Evolutionary conservation across 2,797 vertebrate species (phyloP).

Genomic region (Xenops minutus): DNA sequence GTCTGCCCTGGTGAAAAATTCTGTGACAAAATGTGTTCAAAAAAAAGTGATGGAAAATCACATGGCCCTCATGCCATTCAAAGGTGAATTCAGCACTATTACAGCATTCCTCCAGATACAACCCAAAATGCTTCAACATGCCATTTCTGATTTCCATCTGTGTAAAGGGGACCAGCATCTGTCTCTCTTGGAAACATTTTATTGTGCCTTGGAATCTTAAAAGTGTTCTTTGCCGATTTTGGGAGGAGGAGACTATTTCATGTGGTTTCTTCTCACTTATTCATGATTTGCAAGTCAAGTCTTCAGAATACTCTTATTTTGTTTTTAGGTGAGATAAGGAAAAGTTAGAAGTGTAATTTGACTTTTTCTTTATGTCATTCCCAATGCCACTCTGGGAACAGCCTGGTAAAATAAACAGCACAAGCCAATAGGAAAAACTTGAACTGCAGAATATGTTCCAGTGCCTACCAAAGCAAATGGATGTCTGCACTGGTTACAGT

Average conservation of each 20-base stretch:
- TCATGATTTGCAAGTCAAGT: neutral
- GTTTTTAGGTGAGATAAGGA: too few relatives aligned
- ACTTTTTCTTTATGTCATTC: neutral
- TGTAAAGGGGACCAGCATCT: neutral
- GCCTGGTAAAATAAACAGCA: neutral
- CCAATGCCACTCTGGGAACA: neutral
- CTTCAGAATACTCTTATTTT: neutral
- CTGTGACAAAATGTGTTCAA: neutral
- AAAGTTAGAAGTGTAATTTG: neutral
- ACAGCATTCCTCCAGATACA: neutral
- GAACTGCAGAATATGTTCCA: neutral
- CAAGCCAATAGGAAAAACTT: neutral
- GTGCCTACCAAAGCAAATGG: neutral
- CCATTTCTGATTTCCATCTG: neutral
- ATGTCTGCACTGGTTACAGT: neutral
- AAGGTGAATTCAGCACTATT: neutral
- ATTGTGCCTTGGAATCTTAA: neutral
- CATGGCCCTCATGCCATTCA: rapidly evolving
- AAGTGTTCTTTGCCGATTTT: neutral
- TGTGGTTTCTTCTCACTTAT: neutral
- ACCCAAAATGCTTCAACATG: neutral
- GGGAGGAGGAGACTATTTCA: neutral
- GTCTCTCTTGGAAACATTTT: neutral
- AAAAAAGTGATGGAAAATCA: neutral
- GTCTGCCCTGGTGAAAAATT: neutral